Conservation (phyloP, 2,888 invertebrate genomes). For the Watsonalla cultraria region DNA sequence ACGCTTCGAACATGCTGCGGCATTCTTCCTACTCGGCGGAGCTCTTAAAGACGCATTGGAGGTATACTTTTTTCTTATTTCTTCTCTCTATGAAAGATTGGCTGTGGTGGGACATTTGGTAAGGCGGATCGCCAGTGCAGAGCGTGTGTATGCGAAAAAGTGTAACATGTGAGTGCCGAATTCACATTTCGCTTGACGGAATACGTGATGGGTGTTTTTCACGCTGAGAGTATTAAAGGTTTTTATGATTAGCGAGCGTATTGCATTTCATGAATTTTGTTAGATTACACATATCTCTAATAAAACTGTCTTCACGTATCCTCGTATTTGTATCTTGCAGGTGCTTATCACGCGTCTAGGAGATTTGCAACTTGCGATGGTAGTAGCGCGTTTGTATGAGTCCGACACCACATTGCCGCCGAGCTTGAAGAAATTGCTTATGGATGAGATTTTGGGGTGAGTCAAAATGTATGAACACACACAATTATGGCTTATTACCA, state of each 20-base stretch:
- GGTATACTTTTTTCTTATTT: constrained; percentile 60
- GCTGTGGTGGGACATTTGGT: too few species aligned
- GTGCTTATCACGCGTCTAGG: constrained; percentile 93
- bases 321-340: constrained; percentile 45
- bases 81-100: too few species aligned
- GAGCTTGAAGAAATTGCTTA: constrained; percentile 85
- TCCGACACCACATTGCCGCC: constrained; percentile 85
- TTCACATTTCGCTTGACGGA: too few species aligned
- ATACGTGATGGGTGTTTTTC: too few species aligned
- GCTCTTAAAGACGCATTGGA: constrained; percentile 97
- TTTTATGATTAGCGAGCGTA: too few species aligned
- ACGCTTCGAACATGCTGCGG: constrained; percentile 97
- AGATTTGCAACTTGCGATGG: constrained; percentile 96
- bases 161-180: too few species aligned
- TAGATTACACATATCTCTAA: too few species aligned
- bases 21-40: constrained; percentile 97
- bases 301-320: background rate
- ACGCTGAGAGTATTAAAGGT: too few species aligned
- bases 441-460: constrained; percentile 87
- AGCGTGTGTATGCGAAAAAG: too few species aligned
- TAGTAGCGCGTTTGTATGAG: constrained; percentile 95
- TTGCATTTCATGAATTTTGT: too few species aligned
- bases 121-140: too few species aligned
- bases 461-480: constrained; percentile 4
- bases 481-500: background rate